Conservation (phyloP, 2,113 vertebrate species). For the human region DNA sequence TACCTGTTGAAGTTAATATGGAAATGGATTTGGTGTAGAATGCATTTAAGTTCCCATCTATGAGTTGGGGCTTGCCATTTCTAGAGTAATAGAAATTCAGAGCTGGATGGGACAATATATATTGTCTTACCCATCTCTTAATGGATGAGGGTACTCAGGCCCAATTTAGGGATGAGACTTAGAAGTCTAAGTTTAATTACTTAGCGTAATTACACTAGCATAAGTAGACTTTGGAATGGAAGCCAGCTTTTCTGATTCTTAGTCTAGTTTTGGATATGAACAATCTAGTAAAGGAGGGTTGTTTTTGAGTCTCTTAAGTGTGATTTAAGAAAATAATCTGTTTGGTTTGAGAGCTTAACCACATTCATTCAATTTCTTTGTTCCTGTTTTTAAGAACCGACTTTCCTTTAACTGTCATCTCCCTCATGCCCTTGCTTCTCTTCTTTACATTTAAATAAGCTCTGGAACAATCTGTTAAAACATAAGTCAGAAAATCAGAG, state of each 20-base stretch:
- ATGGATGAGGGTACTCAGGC: neutral
- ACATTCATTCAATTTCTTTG: neutral
- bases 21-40: neutral
- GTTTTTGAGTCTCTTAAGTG: neutral
- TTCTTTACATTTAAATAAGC: constrained; percentile 2
- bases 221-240: neutral
- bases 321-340: constrained; percentile 29
- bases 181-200: neutral
- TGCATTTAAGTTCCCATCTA: neutral
- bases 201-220: neutral
- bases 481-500: neutral
- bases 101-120: neutral
- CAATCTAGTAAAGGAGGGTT: neutral
- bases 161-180: neutral
- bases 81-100: neutral
- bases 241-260: neutral
- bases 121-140: neutral
- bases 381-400: constrained; percentile 9
- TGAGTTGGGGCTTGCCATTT: neutral
- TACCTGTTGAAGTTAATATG: neutral
- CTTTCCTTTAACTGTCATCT: neutral
- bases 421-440: neutral
- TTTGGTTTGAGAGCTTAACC: neutral
- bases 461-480: neutral
- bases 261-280: neutral